A percentile compares a stretch with the other conserved stretches of the same genome.
phyloP scores from a whole-genome alignment of 2,797 vertebrate genomes.

The Muscicapa striata region DNA sequence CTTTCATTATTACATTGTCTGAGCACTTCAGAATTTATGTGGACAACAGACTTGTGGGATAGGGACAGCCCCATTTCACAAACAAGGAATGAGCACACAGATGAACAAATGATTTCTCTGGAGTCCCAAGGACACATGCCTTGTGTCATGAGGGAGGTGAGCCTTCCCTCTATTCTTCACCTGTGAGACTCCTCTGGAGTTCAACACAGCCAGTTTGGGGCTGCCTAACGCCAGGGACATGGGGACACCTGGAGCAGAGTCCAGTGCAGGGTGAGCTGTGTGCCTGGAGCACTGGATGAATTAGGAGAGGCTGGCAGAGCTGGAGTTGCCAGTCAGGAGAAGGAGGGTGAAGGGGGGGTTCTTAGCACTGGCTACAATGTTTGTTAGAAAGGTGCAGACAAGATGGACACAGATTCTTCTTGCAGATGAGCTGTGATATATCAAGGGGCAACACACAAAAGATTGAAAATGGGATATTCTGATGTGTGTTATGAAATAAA shows the following conservation, averaged over 20 bases:
- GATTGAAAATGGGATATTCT: neutral
- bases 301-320: neutral
- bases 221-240: neutral
- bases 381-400: neutral
- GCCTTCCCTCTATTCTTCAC: neutral
- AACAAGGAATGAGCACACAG: neutral
- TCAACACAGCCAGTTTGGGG: neutral
- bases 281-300: neutral
- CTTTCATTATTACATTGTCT: neutral
- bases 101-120: neutral
- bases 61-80: neutral
- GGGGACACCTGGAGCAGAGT: neutral
- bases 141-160: neutral
- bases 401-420: neutral
- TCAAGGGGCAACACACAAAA: neutral
- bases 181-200: neutral
- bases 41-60: neutral
- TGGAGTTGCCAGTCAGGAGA: neutral
- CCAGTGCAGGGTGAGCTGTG: neutral
- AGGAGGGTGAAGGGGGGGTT: neutral
- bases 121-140: neutral
- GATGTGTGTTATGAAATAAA: neutral
- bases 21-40: neutral
- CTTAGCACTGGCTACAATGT: neutral
- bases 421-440: neutral